Evolutionary conservation across 2,113 vertebrate genomes (phyloP), one percentile per base, ranked within the genome.

Genomic region (Oncorhynchus masou): DNA sequence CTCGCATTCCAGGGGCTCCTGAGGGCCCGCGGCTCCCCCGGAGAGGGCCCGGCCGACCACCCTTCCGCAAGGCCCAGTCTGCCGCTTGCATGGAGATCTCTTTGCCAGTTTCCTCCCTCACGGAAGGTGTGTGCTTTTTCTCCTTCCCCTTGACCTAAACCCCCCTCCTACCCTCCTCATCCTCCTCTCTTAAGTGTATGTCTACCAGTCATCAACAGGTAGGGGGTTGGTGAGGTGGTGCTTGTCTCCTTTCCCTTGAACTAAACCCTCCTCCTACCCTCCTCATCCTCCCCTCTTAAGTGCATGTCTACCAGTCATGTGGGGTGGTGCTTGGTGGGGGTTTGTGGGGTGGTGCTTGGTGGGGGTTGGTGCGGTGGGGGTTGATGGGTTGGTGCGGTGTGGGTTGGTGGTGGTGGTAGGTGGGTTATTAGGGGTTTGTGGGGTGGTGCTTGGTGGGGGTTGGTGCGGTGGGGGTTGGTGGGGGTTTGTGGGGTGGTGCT

Each of bases 71-170:
- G 94, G 97, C 97, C 65, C 97, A 99, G 91, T 99, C 98, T 74
- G 97, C 98, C 76, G 98, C 98, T 91, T 99, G 98, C 95, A 99
- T 99, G 96, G 98, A 99, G 91, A 95, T 99, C 91, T 95, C 97
- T 90, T 94, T 99, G 90, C 96, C 98, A 83, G 94, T 98, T 54
- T 5, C 15, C 90, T 96, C 98, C 92, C 93, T 93, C 90, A 93
- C 95, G 83, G 98, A 99, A 98, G 98, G 98, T 98, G 94, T 92
- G 94, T 94, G 92, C 90, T 91, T 90, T 90, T 77, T 87, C 80
- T 78, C 13, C 45, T 34, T n/a, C 59, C 48, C 27, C 12, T 76
- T 19, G 39, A 12, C 62, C n/a, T 80, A 39, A 78, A 57, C 39
- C 34, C 71, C 79, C 71, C 75, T 31, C 77, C 70, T 68, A 27